Percentiles rank a stretch among this genome's conserved stretches.
phyloP scores from a whole-genome alignment of 2,888 invertebrate species.

The Escarpia spicata region DNA sequence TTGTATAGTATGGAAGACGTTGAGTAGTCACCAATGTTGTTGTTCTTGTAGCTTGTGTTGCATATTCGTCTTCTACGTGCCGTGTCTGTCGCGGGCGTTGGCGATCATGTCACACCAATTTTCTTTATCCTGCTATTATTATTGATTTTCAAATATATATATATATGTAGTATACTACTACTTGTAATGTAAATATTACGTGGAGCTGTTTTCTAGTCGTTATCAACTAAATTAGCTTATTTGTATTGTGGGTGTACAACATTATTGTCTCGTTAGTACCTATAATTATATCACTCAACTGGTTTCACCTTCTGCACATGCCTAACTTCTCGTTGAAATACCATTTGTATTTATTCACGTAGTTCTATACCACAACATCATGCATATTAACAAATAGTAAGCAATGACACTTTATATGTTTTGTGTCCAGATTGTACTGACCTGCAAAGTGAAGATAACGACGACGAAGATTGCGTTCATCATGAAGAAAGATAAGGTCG shows the following conservation, averaged over 20 bases:
- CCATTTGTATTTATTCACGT: too few relatives aligned
- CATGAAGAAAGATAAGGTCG: slow-evolving; percentile 83
- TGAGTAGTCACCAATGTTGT: neutral
- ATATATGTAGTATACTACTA: too few relatives aligned
- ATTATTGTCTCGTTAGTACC: too few relatives aligned
- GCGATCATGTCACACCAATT: too few relatives aligned
- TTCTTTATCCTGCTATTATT: too few relatives aligned
- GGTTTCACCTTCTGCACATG: neutral
- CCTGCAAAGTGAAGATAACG: slow-evolving; percentile 96
- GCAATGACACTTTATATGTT: slow-evolving; percentile 44
- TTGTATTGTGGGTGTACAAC: too few relatives aligned
- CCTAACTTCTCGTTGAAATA: neutral
- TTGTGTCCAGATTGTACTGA: slow-evolving; percentile 63
- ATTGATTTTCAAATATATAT: too few relatives aligned
- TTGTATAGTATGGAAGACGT: neutral
- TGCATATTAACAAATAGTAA: slow-evolving; percentile 48
- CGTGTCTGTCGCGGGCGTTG: too few relatives aligned
- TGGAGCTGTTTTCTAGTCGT: too few relatives aligned
- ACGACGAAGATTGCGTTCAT: slow-evolving; percentile 97
- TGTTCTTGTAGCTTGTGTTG: neutral
- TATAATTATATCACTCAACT: too few relatives aligned
- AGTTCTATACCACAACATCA: slow-evolving; percentile 40
- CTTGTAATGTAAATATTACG: too few relatives aligned
- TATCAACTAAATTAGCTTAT: too few relatives aligned
- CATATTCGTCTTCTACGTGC: neutral